These are phyloP conservation scores for Meghimatium bilineatum DNA, from an alignment of 2,888 invertebrate species.

Conservation along the genomic window DNA sequence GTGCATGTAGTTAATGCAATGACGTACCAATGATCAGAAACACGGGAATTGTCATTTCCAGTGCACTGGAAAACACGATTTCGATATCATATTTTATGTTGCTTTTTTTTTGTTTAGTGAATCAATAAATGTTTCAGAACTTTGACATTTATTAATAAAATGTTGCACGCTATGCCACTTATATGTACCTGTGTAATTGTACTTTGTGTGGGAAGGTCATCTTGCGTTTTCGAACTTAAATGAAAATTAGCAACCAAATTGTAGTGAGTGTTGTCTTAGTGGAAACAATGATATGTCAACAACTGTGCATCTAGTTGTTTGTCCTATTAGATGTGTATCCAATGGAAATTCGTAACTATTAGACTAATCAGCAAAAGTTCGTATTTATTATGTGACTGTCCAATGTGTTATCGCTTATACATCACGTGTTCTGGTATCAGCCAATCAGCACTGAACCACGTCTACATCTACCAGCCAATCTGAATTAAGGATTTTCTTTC, in stretches of 20 bases:
- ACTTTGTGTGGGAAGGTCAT: too few relatives aligned
- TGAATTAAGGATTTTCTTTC: constrained; percentile 22
- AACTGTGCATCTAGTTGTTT: too few relatives aligned
- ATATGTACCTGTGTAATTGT: too few relatives aligned
- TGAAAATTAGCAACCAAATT: too few relatives aligned
- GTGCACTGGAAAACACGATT: neutral
- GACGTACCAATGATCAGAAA: neutral
- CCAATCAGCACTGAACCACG: constrained; percentile 12
- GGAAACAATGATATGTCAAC: too few relatives aligned
- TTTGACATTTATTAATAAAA: neutral
- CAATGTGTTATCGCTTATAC: neutral
- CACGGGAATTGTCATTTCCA: neutral
- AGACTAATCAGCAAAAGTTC: neutral
- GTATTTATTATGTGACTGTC: neutral
- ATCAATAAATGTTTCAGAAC: neutral
- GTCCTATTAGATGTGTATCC: neutral
- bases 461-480: constrained; percentile 21
- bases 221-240: too few relatives aligned
- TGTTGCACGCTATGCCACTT: too few relatives aligned
- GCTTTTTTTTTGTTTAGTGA: neutral
- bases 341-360: neutral
- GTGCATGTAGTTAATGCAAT: neutral
- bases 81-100: neutral
- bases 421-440: neutral
- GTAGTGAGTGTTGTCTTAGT: too few relatives aligned